These are phyloP conservation scores for Leptinotarsa haldemani DNA, from an alignment of 2,888 invertebrate genomes.

Conservation along the genomic window DNA sequence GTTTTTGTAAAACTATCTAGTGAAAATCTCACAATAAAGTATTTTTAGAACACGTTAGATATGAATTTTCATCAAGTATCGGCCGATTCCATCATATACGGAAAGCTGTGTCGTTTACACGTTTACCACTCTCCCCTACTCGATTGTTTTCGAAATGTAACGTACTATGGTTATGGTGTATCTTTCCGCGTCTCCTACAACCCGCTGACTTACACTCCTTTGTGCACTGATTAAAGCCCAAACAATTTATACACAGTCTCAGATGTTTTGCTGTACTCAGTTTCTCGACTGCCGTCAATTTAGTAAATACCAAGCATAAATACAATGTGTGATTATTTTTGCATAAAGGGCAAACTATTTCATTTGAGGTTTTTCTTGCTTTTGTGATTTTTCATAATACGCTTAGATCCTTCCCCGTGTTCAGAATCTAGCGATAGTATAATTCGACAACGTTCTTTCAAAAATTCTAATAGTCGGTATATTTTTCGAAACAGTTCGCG, in stretches of 20 bases:
- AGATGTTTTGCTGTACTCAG: neutral
- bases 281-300: slow-evolving; percentile 5
- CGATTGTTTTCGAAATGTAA: slow-evolving; percentile 18
- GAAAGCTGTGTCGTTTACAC: neutral
- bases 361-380: slow-evolving; percentile 10
- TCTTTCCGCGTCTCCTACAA: slow-evolving; percentile 4
- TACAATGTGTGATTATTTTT: slow-evolving; percentile 20
- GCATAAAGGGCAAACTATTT: slow-evolving; percentile 9
- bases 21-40: too few species aligned
- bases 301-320: slow-evolving; percentile 11
- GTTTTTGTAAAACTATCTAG: too few species aligned
- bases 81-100: too few species aligned
- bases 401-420: neutral
- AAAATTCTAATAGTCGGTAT: slow-evolving; percentile 5
- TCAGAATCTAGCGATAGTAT: neutral
- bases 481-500: neutral
- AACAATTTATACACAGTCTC: slow-evolving; percentile 21
- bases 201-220: slow-evolving; percentile 13
- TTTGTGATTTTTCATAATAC: neutral
- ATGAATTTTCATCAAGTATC: too few species aligned
- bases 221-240: slow-evolving; percentile 10
- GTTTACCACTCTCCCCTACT: neutral
- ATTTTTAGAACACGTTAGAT: too few species aligned
- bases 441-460: slow-evolving; percentile 2
- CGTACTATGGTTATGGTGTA: slow-evolving; percentile 16